phyloP scores from a whole-genome alignment of 2,113 vertebrate genomes.

The Calonectris borealis region DNA sequence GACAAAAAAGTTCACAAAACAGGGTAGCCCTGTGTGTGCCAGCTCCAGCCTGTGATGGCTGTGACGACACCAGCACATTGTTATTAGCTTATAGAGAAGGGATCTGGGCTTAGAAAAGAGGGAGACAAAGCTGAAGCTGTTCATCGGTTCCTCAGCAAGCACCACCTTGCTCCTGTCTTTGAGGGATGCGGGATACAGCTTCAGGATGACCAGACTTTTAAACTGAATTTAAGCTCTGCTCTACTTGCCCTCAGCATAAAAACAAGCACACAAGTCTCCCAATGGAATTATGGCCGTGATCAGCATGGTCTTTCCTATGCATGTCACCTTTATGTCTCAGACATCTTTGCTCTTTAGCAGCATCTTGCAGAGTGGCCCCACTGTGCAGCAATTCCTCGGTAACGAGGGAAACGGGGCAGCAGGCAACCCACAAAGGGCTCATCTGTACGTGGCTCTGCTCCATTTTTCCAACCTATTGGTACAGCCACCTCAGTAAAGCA shows the following conservation, averaged over 20 bases:
- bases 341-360: background rate
- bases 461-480: background rate
- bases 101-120: background rate
- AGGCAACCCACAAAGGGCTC: background rate
- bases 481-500: background rate
- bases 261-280: background rate
- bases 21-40: background rate
- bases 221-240: background rate
- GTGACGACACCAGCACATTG: background rate
- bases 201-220: background rate
- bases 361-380: background rate
- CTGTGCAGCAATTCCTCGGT: background rate
- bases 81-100: background rate
- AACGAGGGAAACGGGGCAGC: background rate
- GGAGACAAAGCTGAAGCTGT: background rate
- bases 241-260: background rate
- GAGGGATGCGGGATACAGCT: background rate
- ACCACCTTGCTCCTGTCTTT: background rate
- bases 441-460: background rate
- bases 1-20: background rate
- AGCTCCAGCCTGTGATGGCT: background rate
- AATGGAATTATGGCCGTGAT: background rate
- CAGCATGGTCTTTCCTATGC: background rate
- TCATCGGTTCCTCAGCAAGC: background rate
- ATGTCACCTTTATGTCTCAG: background rate